Conservation (phyloP, 1,140 invertebrate species). For the Calephelis nemesis region DNA sequence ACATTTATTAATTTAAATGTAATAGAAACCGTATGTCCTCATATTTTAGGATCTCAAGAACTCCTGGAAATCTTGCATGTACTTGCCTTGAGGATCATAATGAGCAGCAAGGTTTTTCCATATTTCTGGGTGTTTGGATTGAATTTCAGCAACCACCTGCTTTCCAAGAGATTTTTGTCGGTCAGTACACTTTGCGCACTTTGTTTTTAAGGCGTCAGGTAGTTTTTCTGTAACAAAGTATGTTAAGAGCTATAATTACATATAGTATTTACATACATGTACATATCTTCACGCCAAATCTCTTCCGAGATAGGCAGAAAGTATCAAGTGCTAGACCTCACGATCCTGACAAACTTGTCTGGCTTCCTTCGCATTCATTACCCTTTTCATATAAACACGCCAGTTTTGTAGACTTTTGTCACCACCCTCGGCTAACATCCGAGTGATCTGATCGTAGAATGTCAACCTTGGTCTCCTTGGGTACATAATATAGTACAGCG, state of each 20-base stretch:
- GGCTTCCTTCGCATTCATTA: too few relatives aligned
- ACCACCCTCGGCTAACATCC: too few relatives aligned
- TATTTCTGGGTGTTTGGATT: slow-evolving; percentile 61
- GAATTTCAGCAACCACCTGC: slow-evolving; percentile 71
- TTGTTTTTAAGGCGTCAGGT: slow-evolving; percentile 80
- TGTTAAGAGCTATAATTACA: neutral
- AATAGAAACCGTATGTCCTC: neutral
- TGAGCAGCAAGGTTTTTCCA: slow-evolving; percentile 63
- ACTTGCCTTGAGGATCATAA: slow-evolving; percentile 74
- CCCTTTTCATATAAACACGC: too few relatives aligned
- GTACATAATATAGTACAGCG: too few relatives aligned
- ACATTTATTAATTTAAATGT: neutral
- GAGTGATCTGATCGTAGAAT: too few relatives aligned
- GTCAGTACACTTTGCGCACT: slow-evolving; percentile 79
- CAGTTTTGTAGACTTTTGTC: too few relatives aligned
- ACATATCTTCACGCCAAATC: too few relatives aligned
- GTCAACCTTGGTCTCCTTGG: too few relatives aligned
- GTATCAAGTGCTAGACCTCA: too few relatives aligned
- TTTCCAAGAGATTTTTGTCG: slow-evolving; percentile 59
- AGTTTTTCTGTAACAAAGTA: slow-evolving; percentile 79
- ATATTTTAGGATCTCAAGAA: slow-evolving; percentile 45
- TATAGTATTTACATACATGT: too few relatives aligned
- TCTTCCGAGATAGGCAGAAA: too few relatives aligned
- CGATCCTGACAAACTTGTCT: too few relatives aligned
- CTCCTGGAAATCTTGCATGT: slow-evolving; percentile 56